These are phyloP conservation scores for Opisthograptis luteolata DNA, from an alignment of 2,888 invertebrate genomes.

Conservation along the genomic window DNA sequence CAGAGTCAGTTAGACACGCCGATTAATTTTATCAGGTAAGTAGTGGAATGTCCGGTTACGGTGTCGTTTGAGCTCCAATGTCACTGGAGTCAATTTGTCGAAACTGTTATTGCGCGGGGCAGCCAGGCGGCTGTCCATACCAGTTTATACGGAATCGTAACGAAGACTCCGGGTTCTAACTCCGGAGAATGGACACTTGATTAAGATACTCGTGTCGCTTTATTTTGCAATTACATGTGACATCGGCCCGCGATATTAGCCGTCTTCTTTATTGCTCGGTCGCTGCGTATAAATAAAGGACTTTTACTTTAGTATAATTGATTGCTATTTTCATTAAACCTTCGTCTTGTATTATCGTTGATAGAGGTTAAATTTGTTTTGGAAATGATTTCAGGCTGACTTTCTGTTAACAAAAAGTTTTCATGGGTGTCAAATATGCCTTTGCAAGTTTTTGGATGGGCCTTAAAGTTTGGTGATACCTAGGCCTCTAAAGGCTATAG, in stretches of 20 bases:
- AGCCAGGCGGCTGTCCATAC: constrained; percentile 49
- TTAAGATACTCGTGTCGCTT: constrained; percentile 81
- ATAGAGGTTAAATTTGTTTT: too few relatives aligned
- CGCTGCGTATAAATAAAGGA: constrained; percentile 24
- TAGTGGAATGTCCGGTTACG: constrained; percentile 53
- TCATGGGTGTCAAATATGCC: too few relatives aligned
- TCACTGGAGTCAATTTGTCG: constrained; percentile 78
- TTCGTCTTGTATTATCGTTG: background rate
- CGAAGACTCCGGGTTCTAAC: constrained; percentile 70
- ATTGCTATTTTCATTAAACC: background rate
- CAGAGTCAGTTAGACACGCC: constrained; percentile 14
- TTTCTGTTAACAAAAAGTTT: too few relatives aligned
- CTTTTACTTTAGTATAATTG: constrained; percentile 11
- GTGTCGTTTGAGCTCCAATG: constrained; percentile 62
- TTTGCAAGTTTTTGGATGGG: too few relatives aligned
- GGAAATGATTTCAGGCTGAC: too few relatives aligned
- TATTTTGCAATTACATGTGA: constrained; percentile 78
- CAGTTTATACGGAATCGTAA: constrained; percentile 74
- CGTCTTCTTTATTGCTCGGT: constrained; percentile 74
- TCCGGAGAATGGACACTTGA: constrained; percentile 78
- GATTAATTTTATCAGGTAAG: constrained; percentile 38
- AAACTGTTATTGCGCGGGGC: constrained; percentile 76
- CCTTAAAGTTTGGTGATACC: too few relatives aligned
- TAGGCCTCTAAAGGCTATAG: too few relatives aligned
- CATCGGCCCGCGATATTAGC: constrained; percentile 54